Base-by-base conservation (phyloP, 92 coral and sea anemone species). In the Siderastrea radians region DNA sequence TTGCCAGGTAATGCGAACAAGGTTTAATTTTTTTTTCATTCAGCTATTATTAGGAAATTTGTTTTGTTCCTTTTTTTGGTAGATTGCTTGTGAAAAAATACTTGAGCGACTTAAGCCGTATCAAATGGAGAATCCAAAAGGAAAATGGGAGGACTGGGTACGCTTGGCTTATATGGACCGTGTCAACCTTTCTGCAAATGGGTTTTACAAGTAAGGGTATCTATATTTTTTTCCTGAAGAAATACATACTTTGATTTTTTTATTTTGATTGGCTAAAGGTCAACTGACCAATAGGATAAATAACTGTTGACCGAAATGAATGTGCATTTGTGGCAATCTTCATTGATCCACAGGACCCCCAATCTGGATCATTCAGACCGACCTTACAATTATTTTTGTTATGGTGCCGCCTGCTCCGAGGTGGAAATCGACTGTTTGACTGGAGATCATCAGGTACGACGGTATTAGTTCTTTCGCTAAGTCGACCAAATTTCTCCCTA, bases 111-210 rank as follows among this genome's bases (percentile, higher is more conserved):
- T 95, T 17, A 69, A 71, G 13, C 96, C 98, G 0, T 88, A 80
- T 84, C 87, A 89, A 82, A 84, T 88, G 80, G 89, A 81, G 61
- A 95, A 95, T 85, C 98, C 98, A 6, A 91, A 93, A 79, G 98
- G 95, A 66, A 71, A 87, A 19, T 95, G 98, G 98, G 95, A 95
- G 16, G 94, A 93, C 70, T 95, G 98, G 98, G 98, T 95, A 80
- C 65, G 43, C 13, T 82, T 89, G 3, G 96, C 98, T 8, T 95
- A 95, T 75, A 77, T 91, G 61, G 92, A 89, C 54, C 89, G 96
- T 17, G 92, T 89, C 81, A 88, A 89, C 86, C 91, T 95, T 49
- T 95, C 98, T 43, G 98, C 98, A 8, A 82, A 84, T 80, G 98
- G 98, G 58, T 95, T 95, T 81, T 95, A 91, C 90, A 93, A 78